Evolutionary conservation across 2,888 invertebrate genomes (phyloP), one percentile per base, ranked within the genome.

Genomic region (Ethmia dodecea): DNA sequence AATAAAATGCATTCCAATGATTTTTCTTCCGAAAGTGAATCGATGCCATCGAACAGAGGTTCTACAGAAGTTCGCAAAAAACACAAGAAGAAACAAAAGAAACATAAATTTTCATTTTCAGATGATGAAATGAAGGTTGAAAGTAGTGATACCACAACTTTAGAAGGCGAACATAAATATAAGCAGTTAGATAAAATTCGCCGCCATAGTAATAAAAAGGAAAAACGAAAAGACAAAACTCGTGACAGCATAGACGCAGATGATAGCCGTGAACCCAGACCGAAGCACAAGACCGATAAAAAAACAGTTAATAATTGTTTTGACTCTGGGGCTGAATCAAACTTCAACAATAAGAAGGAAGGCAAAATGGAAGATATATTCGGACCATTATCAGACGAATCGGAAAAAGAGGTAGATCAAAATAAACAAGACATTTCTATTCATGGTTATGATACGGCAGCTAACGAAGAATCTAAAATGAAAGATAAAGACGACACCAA

Each of bases 311-410:
- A 57, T 40, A 61, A 51, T 33, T 47, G 54, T 11, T 67, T 64
- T 47, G 83, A 81, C 32, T 49, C 55, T 28, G 35, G 49, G 8
- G 42, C 58, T 20, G 84, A 86, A 27, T 46, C 52, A n/a, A 38
- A 60, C 36, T 49, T 64, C 13, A 76, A 58, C 47, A 66, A 58
- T 34, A 90, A 92, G 52, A 90, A 93, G 42, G 93, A 93, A 49
- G 94, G 91, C 14, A 93, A 94, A 73, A 93, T 95, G 92, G 94
- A 95, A 68, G 94, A 94, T 51, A 95, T 95, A 42, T 95, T 95
- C 73, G 95, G 95, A 0, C 93, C 94, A 8, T 83, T 95, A 40
- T 94, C 95, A 1, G 95, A 94, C 56, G 93, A 95, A 25, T 87
- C 86, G 1, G 87, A 87, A 41, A 73, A 60, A 59, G 79, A 79